Conservation (phyloP, 1,140 invertebrate species). For the Chionoecetes opilio region DNA sequence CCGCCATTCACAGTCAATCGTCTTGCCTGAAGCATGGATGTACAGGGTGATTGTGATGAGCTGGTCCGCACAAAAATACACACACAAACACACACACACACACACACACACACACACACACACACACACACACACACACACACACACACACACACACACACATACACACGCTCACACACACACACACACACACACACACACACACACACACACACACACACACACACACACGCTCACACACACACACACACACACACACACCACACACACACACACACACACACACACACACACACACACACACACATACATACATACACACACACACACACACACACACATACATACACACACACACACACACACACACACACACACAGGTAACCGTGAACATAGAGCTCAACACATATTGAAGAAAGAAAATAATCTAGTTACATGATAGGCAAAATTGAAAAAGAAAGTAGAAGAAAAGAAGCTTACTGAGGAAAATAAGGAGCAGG, state of each 20-base stretch:
- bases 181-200: conserved; percentile 22
- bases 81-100: neutral
- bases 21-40: neutral
- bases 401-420: neutral
- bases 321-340: conserved; percentile 32
- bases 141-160: conserved; percentile 32
- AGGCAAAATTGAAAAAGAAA: neutral
- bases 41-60: no score
- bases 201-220: neutral
- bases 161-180: neutral
- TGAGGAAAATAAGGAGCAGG: no score
- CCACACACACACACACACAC: conserved; percentile 34
- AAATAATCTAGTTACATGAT: neutral
- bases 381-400: no score
- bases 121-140: conserved; percentile 41
- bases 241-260: neutral
- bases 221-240: no score
- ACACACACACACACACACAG: conserved; percentile 25
- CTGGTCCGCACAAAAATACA: no score
- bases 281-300: conserved; percentile 52
- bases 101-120: conserved; percentile 52
- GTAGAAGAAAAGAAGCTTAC: neutral
- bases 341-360: conserved; percentile 1
- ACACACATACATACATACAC: conserved; percentile 11
- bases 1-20: neutral